Evolutionary conservation across 2,888 invertebrate genomes (phyloP).

Genomic region (Watsonalla cultraria): DNA sequence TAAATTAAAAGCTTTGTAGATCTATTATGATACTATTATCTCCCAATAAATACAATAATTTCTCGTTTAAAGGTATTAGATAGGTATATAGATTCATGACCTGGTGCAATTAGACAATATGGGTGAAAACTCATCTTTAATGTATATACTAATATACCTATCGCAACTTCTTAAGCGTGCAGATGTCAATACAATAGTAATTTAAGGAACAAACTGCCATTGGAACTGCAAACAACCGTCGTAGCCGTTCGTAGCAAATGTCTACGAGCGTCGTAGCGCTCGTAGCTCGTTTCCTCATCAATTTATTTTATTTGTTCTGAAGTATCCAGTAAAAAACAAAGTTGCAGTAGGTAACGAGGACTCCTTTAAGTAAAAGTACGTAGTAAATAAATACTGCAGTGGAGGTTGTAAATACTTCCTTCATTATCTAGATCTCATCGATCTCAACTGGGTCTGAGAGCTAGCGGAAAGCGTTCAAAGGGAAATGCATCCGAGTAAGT

Average conservation of each 20-base stretch:
- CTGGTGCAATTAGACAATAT: too few species aligned
- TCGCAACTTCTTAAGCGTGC: neutral
- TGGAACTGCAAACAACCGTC: neutral
- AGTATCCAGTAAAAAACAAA: neutral
- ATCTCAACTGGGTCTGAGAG: too few species aligned
- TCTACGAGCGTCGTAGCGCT: neutral
- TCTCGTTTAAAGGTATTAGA: too few species aligned
- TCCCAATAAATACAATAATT: too few species aligned
- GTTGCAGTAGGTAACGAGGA: neutral
- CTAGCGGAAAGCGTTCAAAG: too few species aligned
- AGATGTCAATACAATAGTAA: neutral
- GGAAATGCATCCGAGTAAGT: neutral
- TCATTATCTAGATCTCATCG: neutral
- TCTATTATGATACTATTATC: too few species aligned
- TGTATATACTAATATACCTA: too few species aligned
- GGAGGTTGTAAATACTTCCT: neutral
- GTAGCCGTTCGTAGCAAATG: neutral
- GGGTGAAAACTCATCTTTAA: too few species aligned
- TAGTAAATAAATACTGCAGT: neutral
- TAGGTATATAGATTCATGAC: too few species aligned
- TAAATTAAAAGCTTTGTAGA: too few species aligned
- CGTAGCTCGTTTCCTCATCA: neutral
- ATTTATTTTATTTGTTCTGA: neutral
- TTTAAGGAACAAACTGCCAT: neutral
- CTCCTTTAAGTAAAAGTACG: neutral